These are phyloP conservation scores for Acrobasis consociella DNA, from an alignment of 2,888 invertebrate species.

Conservation along the genomic window DNA sequence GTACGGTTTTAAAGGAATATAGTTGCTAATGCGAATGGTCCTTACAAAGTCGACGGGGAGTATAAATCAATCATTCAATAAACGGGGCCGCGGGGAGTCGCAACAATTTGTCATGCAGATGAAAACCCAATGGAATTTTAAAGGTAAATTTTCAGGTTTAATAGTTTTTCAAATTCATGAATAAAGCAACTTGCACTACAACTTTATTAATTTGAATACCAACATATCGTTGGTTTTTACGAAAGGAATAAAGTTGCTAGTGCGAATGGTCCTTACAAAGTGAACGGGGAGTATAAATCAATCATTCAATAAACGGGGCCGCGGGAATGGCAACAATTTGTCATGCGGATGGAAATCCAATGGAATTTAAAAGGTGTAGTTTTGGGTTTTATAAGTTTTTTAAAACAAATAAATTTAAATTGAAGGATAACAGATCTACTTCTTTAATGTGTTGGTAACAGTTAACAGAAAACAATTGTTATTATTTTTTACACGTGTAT, in stretches of 20 bases:
- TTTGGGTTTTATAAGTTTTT: background rate
- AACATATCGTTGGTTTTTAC: no score
- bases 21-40: slow-evolving; percentile 11
- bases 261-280: slow-evolving; percentile 31
- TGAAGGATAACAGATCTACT: no score
- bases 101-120: slow-evolving; percentile 67
- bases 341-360: slow-evolving; percentile 50
- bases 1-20: background rate
- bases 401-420: background rate
- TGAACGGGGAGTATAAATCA: slow-evolving; percentile 65
- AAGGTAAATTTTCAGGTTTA: background rate
- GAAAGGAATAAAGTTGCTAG: background rate
- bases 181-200: no score
- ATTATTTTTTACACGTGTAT: no score
- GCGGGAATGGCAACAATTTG: slow-evolving; percentile 59
- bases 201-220: no score
- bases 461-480: no score
- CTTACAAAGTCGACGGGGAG: slow-evolving; percentile 37
- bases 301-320: slow-evolving; percentile 72
- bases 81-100: slow-evolving; percentile 46
- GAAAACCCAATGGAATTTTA: slow-evolving; percentile 35
- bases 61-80: slow-evolving; percentile 75
- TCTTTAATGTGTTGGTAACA: no score
- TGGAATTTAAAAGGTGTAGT: slow-evolving; percentile 22
- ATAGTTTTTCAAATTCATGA: no score